These are phyloP conservation scores for Pardosa pseudoannulata DNA, from an alignment of 2,888 invertebrate genomes.

Conservation along the genomic window DNA sequence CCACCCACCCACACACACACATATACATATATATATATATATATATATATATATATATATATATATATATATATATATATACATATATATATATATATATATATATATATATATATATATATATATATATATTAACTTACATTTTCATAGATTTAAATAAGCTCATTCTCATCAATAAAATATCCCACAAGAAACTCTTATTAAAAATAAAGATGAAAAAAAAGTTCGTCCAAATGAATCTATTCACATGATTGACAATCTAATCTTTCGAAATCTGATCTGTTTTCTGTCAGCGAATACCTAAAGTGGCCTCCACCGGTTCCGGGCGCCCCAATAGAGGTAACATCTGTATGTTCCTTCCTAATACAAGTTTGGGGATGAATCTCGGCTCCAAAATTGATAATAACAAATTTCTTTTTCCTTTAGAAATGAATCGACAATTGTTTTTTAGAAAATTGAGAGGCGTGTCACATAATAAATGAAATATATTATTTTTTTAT, in stretches of 20 bases:
- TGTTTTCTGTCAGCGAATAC: neutral
- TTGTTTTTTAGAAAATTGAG: conserved; percentile 14
- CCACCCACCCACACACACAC: too few species aligned
- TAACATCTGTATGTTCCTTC: neutral
- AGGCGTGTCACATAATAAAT: neutral
- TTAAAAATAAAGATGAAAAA: too few species aligned
- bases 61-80: too few species aligned
- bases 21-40: too few species aligned
- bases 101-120: too few species aligned
- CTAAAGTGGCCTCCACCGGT: conserved; percentile 13
- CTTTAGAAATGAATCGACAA: neutral
- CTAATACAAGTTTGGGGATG: neutral
- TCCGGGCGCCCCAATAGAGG: neutral
- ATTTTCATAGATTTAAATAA: too few species aligned
- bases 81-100: too few species aligned
- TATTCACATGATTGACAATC: neutral
- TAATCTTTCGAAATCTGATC: conserved; percentile 1
- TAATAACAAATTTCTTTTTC: neutral
- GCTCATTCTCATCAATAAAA: too few species aligned
- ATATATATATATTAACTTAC: too few species aligned
- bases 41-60: too few species aligned
- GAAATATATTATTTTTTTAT: neutral
- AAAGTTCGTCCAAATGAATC: neutral
- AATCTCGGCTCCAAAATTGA: conserved; percentile 18
- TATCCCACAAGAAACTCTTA: too few species aligned